Base-by-base conservation (phyloP, 2,113 vertebrate genomes). In the Elephas maximus region DNA sequence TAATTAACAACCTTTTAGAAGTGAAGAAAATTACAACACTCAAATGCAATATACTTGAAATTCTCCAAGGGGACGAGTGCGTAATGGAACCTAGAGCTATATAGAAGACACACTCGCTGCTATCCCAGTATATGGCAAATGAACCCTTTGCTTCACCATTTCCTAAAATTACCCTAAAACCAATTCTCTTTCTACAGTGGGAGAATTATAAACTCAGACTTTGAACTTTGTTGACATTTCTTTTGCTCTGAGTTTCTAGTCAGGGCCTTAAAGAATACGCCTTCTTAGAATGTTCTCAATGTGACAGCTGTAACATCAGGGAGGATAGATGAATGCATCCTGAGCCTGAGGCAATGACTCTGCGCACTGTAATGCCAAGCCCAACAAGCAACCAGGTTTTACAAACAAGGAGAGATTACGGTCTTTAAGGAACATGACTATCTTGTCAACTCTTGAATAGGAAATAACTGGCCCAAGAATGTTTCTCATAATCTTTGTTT, bases 151-250 rank as follows among this genome's bases (percentile, higher is more conserved):
- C 51, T 63, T 63, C 74, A 57, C 6, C 21, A 65, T 71, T 84
- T 94, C 23, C 84, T 91, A 63, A 92, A 82, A 90, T 71, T 71
- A 81, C 26, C 86, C 83, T 90, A 53, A 93, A 90, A 44, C 6
- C 41, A 57, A 24, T 60, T 92, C 26, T 82, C 60, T 93, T 18
- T 87, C 23, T 48, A 30, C 6, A 37, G 8, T 78, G 20, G n/a
- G 18, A 65, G 23, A 91, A 91, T 44, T 63, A 2, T 73, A 57
- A 87, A 44, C 73, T 69, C 30, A 63, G 67, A 82, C 30, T 76
- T 79, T 33, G 20, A 90, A 51, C 10, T 91, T 91, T 67, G 20
- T 76, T 84, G 41, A 84, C 9, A 60, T 48, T 82, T 94, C 21
- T 85, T 93, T 83, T 93, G 60, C 45, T 78, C n/a, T 57, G 21